These are phyloP conservation scores for Apus apus DNA, from an alignment of 2,113 vertebrate species.

Conservation along the genomic window DNA sequence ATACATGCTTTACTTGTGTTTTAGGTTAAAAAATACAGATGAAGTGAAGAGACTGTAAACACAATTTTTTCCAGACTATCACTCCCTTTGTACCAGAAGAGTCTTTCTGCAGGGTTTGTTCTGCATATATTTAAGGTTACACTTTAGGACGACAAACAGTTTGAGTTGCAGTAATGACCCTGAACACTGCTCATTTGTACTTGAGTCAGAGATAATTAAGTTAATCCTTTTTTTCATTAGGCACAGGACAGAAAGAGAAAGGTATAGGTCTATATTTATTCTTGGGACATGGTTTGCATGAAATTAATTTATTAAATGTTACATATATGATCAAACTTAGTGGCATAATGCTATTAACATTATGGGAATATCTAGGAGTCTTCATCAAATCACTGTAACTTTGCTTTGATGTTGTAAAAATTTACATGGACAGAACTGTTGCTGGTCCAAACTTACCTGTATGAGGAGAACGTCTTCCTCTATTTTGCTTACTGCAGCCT, in stretches of 20 bases:
- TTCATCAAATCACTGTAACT: not conserved
- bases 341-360: not conserved
- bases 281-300: not conserved
- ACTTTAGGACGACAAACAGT: not conserved
- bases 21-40: not conserved
- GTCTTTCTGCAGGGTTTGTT: not conserved
- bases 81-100: not conserved
- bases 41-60: not conserved
- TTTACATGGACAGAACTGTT: not conserved
- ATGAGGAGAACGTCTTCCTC: not conserved
- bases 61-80: not conserved
- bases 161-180: not conserved
- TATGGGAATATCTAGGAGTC: not conserved
- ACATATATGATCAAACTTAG: not conserved
- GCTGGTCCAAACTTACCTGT: not conserved
- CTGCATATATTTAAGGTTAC: not conserved
- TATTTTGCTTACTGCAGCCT: not conserved
- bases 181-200: not conserved
- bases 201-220: not conserved
- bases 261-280: not conserved
- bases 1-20: not conserved
- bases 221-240: not conserved
- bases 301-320: not conserved
- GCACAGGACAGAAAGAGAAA: not conserved
- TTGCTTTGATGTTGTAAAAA: not conserved